Conservation (phyloP, 2,113 vertebrate genomes). For the Phalacrocorax carbo region DNA sequence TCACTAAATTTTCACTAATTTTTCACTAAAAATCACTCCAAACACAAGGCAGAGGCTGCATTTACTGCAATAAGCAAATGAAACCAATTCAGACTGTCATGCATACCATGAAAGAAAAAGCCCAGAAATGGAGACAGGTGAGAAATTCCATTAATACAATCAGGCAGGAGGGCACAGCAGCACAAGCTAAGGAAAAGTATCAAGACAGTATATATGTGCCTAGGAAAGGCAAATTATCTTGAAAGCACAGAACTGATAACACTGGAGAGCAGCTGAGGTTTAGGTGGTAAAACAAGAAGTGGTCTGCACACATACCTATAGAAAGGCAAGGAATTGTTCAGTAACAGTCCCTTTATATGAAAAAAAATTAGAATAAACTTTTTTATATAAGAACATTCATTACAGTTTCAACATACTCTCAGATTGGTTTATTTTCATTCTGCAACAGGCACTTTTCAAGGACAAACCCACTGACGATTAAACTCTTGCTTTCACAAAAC, state of each 20-base stretch:
- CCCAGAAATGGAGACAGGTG: not conserved
- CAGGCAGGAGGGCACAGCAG: not conserved
- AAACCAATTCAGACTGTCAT: not conserved
- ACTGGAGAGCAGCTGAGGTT: not conserved
- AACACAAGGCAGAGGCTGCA: not conserved
- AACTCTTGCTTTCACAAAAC: not conserved
- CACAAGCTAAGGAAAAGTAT: not conserved
- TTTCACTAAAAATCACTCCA: not conserved
- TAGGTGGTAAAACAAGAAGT: not conserved
- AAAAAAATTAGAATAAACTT: not conserved
- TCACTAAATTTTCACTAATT: not conserved
- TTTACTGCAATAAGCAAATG: not conserved
- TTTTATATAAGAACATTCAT: not conserved
- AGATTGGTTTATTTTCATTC: not conserved
- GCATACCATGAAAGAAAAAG: not conserved
- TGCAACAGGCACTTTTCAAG: not conserved
- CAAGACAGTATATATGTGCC: not conserved
- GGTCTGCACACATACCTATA: fast-evolving
- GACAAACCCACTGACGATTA: not conserved
- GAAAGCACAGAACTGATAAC: not conserved
- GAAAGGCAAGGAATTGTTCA: not conserved
- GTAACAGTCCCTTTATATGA: not conserved
- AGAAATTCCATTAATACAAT: not conserved
- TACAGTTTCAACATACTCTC: not conserved
- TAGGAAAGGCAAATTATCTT: not conserved